Base-by-base conservation (phyloP, 2,113 vertebrate species). In the Serilophus lunatus region DNA sequence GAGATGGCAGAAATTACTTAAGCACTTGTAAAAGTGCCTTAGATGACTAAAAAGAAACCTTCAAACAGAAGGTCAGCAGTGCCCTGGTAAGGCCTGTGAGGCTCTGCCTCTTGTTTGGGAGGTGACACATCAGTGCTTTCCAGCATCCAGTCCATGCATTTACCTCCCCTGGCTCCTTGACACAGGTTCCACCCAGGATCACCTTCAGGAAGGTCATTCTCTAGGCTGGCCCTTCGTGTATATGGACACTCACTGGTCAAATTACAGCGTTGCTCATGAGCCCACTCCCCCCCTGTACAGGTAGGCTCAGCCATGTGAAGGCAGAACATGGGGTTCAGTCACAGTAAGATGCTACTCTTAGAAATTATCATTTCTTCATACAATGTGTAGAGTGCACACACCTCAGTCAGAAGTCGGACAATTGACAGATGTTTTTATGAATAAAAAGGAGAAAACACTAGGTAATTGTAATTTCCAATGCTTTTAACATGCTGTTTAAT, bases 71-170 rank as follows among this genome's bases (percentile, higher is more conserved):
- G 33, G 12, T 8, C 50, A 3, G n/a, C n/a, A 23, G 50, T 17
- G 70, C 60, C 40, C 49, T 60, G 44, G 1, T 42, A 23, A 59
- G 0, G 3, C 54, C 18, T 31, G 79, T 25, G 50, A 61, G n/a
- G 65, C 18, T 56, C 70, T 45, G 75, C 50, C 53, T 70, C 26
- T 17, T 36, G 14, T 33, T 6, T 53, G 76, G 60, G 29, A 10
- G 6, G 18, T 7, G 80, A 13, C 18, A 9, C 0, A 0, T 26
- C 1, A 3, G 24, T 45, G 44, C 47, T 84, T 53, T 23, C 49
- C 84, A 59, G 69, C 38, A 2, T 22, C n/a, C n/a, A 6, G 18
- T 22, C 56, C 5, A 0, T 35, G 49, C 2, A 0, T 28, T 44
- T 38, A 8, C 61, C 42, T 36, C 33, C 70, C 38, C 38, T 18